Conservation (phyloP, 2,888 invertebrate species). For the Miltochrista miniata region DNA sequence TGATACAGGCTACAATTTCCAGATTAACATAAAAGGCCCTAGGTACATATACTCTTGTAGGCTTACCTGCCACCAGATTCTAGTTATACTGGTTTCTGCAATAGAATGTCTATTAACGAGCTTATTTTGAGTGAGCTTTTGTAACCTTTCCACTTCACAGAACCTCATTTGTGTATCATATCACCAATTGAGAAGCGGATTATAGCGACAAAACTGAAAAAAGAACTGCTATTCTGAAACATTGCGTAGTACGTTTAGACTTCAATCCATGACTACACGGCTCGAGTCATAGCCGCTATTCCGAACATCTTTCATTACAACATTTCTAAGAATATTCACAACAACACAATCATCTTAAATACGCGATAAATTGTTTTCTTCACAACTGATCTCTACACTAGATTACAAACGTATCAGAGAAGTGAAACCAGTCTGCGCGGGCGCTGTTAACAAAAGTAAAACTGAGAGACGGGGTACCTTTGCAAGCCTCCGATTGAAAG, state of each 20-base stretch:
- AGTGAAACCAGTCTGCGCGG: slow-evolving; percentile 36
- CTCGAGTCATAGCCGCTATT: background rate
- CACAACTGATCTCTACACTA: slow-evolving; percentile 24
- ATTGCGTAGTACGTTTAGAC: background rate
- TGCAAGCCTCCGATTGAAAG: slow-evolving; percentile 42
- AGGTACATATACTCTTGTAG: too few species aligned
- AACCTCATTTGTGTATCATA: too few species aligned
- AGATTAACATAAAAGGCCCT: too few species aligned
- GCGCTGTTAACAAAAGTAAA: slow-evolving; percentile 46
- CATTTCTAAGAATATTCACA: slow-evolving; percentile 3
- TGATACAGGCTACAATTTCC: too few species aligned
- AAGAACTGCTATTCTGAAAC: background rate
- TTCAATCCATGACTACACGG: background rate
- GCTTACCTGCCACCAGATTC: background rate
- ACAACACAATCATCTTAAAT: slow-evolving; percentile 15
- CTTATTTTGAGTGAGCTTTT: too few species aligned
- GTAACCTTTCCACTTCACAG: too few species aligned
- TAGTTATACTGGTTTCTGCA: background rate
- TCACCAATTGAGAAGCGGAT: too few species aligned
- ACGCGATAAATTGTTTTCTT: slow-evolving; percentile 23
- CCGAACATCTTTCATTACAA: background rate
- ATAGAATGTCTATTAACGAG: background rate
- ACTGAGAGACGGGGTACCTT: slow-evolving; percentile 37
- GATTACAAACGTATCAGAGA: slow-evolving; percentile 28
- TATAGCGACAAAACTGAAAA: background rate